These are phyloP conservation scores for Caenorhabditis angaria DNA, from an alignment of 2,888 invertebrate species.

Conservation along the genomic window DNA sequence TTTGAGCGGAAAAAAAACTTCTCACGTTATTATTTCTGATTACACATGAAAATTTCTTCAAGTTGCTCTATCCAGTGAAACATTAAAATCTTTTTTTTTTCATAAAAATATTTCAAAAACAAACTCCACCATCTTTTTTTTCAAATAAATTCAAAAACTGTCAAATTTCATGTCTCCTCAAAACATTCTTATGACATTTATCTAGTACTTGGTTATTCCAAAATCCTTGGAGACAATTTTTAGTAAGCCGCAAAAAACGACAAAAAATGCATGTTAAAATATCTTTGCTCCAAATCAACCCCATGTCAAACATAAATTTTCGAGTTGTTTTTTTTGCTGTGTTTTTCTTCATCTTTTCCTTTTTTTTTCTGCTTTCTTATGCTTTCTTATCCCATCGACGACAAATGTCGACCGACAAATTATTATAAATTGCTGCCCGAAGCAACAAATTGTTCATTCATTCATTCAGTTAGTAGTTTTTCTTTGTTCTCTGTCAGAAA, in stretches of 20 bases:
- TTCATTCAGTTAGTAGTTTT: not conserved
- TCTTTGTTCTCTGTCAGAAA: not conserved
- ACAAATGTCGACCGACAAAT: not conserved
- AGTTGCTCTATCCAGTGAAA: too few relatives aligned
- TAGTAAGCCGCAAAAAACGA: too few relatives aligned
- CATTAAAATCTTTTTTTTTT: too few relatives aligned
- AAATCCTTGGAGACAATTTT: constrained; percentile 2
- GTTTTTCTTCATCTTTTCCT: too few relatives aligned
- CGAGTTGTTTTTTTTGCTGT: constrained; percentile 1
- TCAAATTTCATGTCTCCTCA: not conserved
- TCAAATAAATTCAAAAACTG: too few relatives aligned
- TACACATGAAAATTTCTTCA: too few relatives aligned
- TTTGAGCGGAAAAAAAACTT: too few relatives aligned
- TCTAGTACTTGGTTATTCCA: not conserved
- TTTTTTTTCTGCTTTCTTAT: not conserved
- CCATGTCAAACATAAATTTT: constrained; percentile 4
- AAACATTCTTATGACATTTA: not conserved
- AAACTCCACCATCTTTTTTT: too few relatives aligned
- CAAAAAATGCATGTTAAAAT: not conserved
- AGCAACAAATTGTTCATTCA: too few relatives aligned
- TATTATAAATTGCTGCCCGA: too few relatives aligned
- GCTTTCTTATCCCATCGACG: not conserved
- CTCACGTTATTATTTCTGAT: too few relatives aligned
- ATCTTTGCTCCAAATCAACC: constrained; percentile 1
- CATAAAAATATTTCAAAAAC: too few relatives aligned